Base-by-base conservation (phyloP, 2,888 invertebrate species). In the Megalurothrips usitatus region DNA sequence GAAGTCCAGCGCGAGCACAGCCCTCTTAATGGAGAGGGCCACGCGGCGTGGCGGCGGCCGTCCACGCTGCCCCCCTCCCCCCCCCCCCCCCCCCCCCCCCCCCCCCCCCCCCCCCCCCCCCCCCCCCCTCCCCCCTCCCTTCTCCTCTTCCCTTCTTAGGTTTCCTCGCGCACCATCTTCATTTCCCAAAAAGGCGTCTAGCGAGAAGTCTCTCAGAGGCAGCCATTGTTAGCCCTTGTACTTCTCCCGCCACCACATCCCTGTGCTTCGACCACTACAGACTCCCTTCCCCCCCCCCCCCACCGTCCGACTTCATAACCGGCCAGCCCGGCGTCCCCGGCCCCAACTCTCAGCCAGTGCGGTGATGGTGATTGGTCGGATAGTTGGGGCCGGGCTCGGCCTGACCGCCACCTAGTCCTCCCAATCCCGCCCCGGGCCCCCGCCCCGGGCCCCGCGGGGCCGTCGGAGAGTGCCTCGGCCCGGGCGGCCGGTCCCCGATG, bases 51-150 rank as follows among this genome's bases (percentile, higher is more conserved):
- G 3, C 34, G 6, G 34, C 34, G 6, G 2, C 34, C 34, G 34
- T 43, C 34, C 6, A 43, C 34, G 34, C 34, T 43, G 34, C 34
- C 34, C 34, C 34, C 34, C 34, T 6, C 34, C 34, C 34, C 34
- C 34, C 34, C 34, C 34, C 34, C 52, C 52, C 52, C 52, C 68
- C 9, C 68, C 68, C n/a, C 63, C n/a, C 63, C n/a, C 63, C 9
- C 68, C 23, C 63, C n/a, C 63, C n/a, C n/a, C 34, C 34, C 34
- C 34, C 34, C 34, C 34, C 34, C 34, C 34, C 34, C 34, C 52
- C 52, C 52, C 52, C 68, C 9, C 68, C 68, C n/a, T n/a, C n/a
- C 63, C n/a, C 63, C 9, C 68, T 68, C 63, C n/a, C 63, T 63
- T n/a, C n/a, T n/a, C n/a, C n/a, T n/a, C n/a, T n/a, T n/a, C n/a